Conservation (phyloP, 2,888 invertebrate species). For the Lycia hirtaria region DNA sequence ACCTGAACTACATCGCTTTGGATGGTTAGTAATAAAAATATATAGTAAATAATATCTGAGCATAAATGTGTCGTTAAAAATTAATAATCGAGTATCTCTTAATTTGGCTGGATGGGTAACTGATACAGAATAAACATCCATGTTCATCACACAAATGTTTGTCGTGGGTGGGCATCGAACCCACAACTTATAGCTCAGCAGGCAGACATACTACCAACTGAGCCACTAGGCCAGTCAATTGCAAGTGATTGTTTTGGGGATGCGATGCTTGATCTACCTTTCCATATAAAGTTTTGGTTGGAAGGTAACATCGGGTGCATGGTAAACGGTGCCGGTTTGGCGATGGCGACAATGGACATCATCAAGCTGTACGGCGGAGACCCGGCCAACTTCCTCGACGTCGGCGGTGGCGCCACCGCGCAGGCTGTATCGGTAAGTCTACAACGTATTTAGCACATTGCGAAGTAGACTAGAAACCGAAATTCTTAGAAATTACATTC, state of each 20-base stretch:
- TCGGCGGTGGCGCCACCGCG: conserved; percentile 97
- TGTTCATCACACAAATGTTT: too few relatives aligned
- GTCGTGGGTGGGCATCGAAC: too few relatives aligned
- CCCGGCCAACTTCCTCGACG: conserved; percentile 98
- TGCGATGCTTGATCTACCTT: too few relatives aligned
- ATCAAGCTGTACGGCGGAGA: conserved; percentile 97
- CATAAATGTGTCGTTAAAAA: background rate
- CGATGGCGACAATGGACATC: conserved; percentile 99
- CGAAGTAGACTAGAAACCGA: too few relatives aligned
- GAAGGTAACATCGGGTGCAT: conserved; percentile 94
- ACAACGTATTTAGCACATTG: background rate
- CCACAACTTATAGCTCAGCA: too few relatives aligned
- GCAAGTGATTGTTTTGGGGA: too few relatives aligned
- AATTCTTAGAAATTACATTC: too few relatives aligned
- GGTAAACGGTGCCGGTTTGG: conserved; percentile 98
- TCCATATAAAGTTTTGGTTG: conserved; percentile 19
- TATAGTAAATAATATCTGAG: background rate
- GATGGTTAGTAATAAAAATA: conserved; percentile 87
- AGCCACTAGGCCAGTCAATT: too few relatives aligned
- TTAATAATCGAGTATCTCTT: too few relatives aligned
- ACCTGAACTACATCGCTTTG: conserved; percentile 97
- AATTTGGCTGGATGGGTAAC: too few relatives aligned
- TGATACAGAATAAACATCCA: too few relatives aligned
- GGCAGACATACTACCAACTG: too few relatives aligned
- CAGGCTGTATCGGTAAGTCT: conserved; percentile 92